A percentile compares a stretch with the other conserved stretches of the same genome.
Evolutionary conservation across 2,888 invertebrate genomes (phyloP).

Genomic region (Tenthredo livida): DNA sequence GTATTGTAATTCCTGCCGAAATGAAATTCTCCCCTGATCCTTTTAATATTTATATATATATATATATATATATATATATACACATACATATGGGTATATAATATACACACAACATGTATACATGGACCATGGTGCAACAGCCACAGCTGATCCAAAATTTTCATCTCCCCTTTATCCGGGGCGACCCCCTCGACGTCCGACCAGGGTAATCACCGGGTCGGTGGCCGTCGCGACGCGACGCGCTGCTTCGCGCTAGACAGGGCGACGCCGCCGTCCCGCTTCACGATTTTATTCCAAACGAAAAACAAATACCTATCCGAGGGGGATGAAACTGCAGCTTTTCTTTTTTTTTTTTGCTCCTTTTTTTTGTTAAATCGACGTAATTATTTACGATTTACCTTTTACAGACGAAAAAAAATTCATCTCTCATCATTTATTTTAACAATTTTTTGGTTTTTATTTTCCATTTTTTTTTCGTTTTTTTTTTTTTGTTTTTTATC

Average conservation of each 20-base stretch:
- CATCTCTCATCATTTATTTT: no score
- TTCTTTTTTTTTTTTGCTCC: not conserved
- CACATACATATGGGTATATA: not conserved
- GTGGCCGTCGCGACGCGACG: slow-evolving; percentile 37
- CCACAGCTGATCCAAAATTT: slow-evolving; percentile 47
- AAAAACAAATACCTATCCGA: not conserved
- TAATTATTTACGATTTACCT: no score
- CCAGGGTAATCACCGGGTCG: slow-evolving; percentile 50
- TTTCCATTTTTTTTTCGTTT: no score
- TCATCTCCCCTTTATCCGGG: slow-evolving; percentile 20
- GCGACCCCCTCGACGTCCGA: slow-evolving; percentile 12
- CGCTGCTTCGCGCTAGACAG: slow-evolving; percentile 39
- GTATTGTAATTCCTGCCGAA: not conserved
- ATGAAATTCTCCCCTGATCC: not conserved
- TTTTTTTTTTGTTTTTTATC: no score
- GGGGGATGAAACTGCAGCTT: not conserved
- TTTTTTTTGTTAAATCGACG: not conserved
- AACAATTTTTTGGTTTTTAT: no score
- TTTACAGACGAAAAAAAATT: no score
- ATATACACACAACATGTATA: not conserved
- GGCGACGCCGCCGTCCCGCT: slow-evolving; percentile 48
- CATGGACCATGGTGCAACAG: not conserved
- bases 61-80: not conserved
- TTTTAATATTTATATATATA: not conserved
- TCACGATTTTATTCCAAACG: slow-evolving; percentile 23